Percentiles rank a stretch among this genome's conserved stretches.
Evolutionary conservation across 2,888 invertebrate species (phyloP).

Genomic region (Poecilobothrus nobilitatus): DNA sequence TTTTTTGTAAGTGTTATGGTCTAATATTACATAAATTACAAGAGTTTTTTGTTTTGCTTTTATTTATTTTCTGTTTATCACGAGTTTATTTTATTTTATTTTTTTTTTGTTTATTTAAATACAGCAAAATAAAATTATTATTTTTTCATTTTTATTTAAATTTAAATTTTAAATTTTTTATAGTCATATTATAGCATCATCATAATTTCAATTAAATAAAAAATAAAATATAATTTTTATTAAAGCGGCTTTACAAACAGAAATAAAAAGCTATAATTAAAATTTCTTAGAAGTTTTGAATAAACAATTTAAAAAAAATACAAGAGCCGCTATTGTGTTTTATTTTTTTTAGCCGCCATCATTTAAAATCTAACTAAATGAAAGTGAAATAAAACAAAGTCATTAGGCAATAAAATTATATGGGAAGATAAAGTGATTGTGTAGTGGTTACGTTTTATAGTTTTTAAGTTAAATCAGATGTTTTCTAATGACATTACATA

Average conservation of each 20-base stretch:
- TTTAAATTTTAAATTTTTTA: not conserved
- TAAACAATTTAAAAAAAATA: not conserved
- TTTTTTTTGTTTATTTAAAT: not conserved
- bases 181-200: not conserved
- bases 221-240: not conserved
- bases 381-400: too few relatives aligned
- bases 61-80: not conserved
- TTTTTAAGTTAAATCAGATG: too few relatives aligned
- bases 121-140: not conserved
- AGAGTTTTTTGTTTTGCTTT: not conserved
- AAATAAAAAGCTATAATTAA: not conserved
- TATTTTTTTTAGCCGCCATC: not conserved
- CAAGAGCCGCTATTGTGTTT: not conserved
- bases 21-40: conserved; percentile 1
- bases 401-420: too few relatives aligned
- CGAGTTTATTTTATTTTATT: not conserved
- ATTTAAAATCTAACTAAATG: not conserved
- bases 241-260: not conserved
- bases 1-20: not conserved
- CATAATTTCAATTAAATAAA: not conserved
- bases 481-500: too few relatives aligned
- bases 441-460: too few relatives aligned
- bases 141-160: not conserved
- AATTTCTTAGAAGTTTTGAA: not conserved
- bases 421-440: too few relatives aligned